Evolutionary conservation across 92 coral and sea anemone genomes (phyloP).

Genomic region (Siderastrea siderea): DNA sequence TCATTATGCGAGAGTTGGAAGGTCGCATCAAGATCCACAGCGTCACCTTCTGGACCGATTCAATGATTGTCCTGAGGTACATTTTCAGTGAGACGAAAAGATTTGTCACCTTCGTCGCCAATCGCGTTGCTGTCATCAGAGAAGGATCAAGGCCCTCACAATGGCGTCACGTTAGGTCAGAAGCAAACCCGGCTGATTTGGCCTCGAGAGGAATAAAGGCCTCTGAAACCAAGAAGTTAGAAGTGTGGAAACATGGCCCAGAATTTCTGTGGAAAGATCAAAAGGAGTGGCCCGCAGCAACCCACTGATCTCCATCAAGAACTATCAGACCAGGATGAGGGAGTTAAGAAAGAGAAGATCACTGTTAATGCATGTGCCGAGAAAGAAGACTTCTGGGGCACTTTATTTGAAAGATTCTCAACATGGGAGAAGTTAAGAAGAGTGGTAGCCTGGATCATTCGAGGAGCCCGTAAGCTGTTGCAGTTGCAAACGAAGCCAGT

Average conservation of each 20-base stretch:
- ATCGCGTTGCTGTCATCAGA: no score
- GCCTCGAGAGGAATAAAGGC: conserved; percentile 66
- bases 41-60: conserved; percentile 30
- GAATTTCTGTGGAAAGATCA: conserved; percentile 61
- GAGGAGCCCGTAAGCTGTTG: conserved; percentile 19
- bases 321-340: conserved; percentile 62
- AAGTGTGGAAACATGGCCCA: conserved; percentile 63
- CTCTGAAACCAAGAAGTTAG: conserved; percentile 55
- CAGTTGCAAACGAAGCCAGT: not conserved
- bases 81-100: no score
- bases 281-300: conserved; percentile 67
- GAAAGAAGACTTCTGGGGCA: conserved; percentile 35
- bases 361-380: conserved; percentile 4
- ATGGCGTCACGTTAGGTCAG: conserved; percentile 10
- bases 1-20: conserved; percentile 43
- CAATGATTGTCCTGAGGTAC: not conserved
- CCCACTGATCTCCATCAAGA: conserved; percentile 45
- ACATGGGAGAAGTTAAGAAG: conserved; percentile 59
- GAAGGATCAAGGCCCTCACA: no score
- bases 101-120: no score
- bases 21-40: conserved; percentile 29
- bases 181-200: conserved; percentile 42
- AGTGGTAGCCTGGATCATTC: conserved; percentile 59
- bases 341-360: conserved; percentile 67
- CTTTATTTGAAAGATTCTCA: conserved; percentile 47